Evolutionary conservation across 2,797 vertebrate genomes (phyloP).

Genomic region (Urophycis tenuis): DNA sequence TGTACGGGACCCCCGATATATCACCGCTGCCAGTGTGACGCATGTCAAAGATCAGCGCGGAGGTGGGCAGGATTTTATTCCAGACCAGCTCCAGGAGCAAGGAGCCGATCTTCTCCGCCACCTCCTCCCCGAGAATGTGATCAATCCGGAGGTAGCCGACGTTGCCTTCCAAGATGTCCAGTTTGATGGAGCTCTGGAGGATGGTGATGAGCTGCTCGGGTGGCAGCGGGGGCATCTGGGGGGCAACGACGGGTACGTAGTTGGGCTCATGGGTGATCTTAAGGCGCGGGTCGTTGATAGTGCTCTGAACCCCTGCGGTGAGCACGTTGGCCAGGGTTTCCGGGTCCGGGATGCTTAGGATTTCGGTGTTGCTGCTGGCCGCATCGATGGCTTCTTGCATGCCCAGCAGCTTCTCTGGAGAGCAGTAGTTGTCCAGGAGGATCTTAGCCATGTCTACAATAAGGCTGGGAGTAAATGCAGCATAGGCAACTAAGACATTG

Average conservation of each 20-base stretch:
- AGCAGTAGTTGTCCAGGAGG: constrained; percentile 90
- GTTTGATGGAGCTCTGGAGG: constrained; percentile 74
- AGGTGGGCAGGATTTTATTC: constrained; percentile 80
- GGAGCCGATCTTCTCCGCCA: constrained; percentile 75
- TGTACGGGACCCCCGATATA: constrained; percentile 82
- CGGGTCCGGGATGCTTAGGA: constrained; percentile 81
- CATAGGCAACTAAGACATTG: constrained; percentile 39
- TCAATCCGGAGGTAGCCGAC: constrained; percentile 89
- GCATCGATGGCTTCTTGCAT: constrained; percentile 83
- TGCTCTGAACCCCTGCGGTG: constrained; percentile 77
- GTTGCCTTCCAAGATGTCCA: constrained; percentile 80
- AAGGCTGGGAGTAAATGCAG: constrained; percentile 71
- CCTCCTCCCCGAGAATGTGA: constrained; percentile 80
- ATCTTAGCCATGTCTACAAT: constrained; percentile 84
- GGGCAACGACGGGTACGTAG: constrained; percentile 50
- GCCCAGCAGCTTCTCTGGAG: constrained; percentile 84
- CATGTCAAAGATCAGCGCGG: constrained; percentile 88
- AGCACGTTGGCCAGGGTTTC: constrained; percentile 75
- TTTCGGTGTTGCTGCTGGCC: constrained; percentile 77
- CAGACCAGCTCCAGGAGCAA: constrained; percentile 82
- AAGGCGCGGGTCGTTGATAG: constrained; percentile 78
- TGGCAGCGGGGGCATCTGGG: constrained; percentile 57
- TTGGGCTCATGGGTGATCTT: constrained; percentile 82
- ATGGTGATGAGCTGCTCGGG: constrained; percentile 75
- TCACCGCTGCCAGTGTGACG: constrained; percentile 78